Evolutionary conservation across 2,888 invertebrate species (phyloP), one percentile per base, ranked within the genome.

Genomic region (Aplocera efformata): DNA sequence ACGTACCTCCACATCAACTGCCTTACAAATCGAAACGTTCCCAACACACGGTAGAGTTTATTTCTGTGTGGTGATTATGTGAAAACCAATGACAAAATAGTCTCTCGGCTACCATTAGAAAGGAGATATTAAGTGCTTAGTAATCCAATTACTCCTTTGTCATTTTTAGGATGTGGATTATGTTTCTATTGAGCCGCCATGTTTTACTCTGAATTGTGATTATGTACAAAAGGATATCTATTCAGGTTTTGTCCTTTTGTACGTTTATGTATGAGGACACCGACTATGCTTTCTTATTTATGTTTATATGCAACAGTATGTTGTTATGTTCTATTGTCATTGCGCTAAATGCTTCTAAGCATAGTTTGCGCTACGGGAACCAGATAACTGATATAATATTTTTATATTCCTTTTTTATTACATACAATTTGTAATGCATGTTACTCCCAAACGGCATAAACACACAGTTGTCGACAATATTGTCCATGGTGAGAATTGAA

Each of bases 141-240:
- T 86, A 86, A 88, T 88, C 84, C 86, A 85, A 86, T 88, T 84
- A 79, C 84, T 69, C 72, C 75, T 82, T 88, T 88, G 84, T 85
- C 73, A 78, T 77, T 72, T 67, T 78, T 80, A 72, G 82, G 84
- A 84, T 83, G 79, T 81, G 84, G 80, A 86, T 86, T 86, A 84
- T 85, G 72, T 88, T 86, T 85, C 85, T 77, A 79, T 78, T 67
- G 72, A 80, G 64, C 71, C 60, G 64, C 67, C 73, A 78, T 84
- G 77, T 80, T 80, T 76, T 73, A 71, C 67, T 66, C 59, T 59
- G 70, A 67, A 71, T 76, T 72, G 67, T 77, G 72, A 73, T 70
- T 79, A 83, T 81, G 56, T 84, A 79, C 70, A 74, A 69, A 67
- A 62, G 72, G 67, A 73, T 76, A 68, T 75, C 78, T 79, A 76